These are phyloP conservation scores for Harpagifer antarcticus DNA, from an alignment of 2,797 vertebrate genomes.

Conservation along the genomic window DNA sequence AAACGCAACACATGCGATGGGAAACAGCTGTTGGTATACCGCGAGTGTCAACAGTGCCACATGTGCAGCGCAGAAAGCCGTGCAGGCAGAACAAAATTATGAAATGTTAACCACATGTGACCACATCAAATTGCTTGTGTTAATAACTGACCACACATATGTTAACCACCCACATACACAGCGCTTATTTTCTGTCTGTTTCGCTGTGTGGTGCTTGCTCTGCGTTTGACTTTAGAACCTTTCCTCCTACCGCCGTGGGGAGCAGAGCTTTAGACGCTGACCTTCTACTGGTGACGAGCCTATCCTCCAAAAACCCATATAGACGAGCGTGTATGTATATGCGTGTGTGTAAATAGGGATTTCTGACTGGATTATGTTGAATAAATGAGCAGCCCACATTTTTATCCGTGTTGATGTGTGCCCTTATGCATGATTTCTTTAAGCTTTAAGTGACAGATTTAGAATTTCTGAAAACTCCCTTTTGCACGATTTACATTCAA, in stretches of 20 bases:
- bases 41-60: slow-evolving; percentile 18
- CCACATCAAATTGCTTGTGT: slow-evolving; percentile 2
- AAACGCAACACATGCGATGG: slow-evolving; percentile 48
- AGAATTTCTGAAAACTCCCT: background rate
- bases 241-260: slow-evolving; percentile 18
- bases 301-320: slow-evolving; percentile 39
- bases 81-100: background rate
- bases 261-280: slow-evolving; percentile 38
- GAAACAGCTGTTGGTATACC: slow-evolving; percentile 61
- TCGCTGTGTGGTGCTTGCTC: slow-evolving; percentile 8
- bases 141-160: background rate
- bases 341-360: slow-evolving; percentile 13
- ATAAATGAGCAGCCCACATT: slow-evolving; percentile 29
- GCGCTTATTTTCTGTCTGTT: background rate
- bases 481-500: background rate
- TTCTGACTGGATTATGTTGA: slow-evolving; percentile 28
- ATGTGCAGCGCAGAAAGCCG: background rate
- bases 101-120: background rate
- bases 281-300: slow-evolving; percentile 44
- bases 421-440: slow-evolving; percentile 12
- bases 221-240: slow-evolving; percentile 55
- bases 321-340: background rate
- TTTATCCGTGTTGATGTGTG: slow-evolving; percentile 8
- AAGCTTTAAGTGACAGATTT: slow-evolving; percentile 1
- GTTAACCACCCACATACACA: background rate